Evolutionary conservation across 2,888 invertebrate genomes (phyloP), one percentile per base, ranked within the genome.

Genomic region (Phrixothrix hirtus): DNA sequence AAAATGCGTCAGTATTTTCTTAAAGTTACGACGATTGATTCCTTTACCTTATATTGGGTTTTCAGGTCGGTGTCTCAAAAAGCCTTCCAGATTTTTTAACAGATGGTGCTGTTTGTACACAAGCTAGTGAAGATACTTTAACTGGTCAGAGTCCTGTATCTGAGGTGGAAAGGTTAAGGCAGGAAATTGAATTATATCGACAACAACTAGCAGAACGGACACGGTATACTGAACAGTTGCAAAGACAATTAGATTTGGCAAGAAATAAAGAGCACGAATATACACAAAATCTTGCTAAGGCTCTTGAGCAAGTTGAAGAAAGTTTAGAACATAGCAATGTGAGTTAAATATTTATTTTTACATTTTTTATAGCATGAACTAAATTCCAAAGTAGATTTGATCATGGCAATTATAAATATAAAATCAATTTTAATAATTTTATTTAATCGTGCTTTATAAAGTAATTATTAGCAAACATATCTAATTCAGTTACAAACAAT

Each of bases 11-110:
- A n/a, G n/a, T n/a, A n/a, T n/a, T n/a, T n/a, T n/a, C n/a, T n/a
- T n/a, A n/a, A n/a, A n/a, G n/a, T n/a, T n/a, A n/a, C n/a, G n/a
- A n/a, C n/a, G n/a, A n/a, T n/a, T n/a, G n/a, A n/a, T n/a, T n/a
- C n/a, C n/a, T n/a, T n/a, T n/a, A n/a, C n/a, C 7, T 26, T 29
- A 25, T 26, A 13, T 13, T 30, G 2, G n/a, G 9, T 53, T 63
- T 57, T 21, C 54, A 77, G 69, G 69, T 76, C 14, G 77, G 74
- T 30, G 76, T 78, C 26, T 78, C 80, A 37, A 81, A 83, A 70
- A 80, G 82, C 59, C 73, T 88, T 55, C 87, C 87, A 1, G 87
- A 87, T 65, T 88, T 88, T 69, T 77, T 88, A 17, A 85, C 85
- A 1, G 87, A 88, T 65, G 86, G 86, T 2, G 86, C 87, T 12